Conservation (phyloP, 2,113 vertebrate species). For the Porphyrio hochstetteri region DNA sequence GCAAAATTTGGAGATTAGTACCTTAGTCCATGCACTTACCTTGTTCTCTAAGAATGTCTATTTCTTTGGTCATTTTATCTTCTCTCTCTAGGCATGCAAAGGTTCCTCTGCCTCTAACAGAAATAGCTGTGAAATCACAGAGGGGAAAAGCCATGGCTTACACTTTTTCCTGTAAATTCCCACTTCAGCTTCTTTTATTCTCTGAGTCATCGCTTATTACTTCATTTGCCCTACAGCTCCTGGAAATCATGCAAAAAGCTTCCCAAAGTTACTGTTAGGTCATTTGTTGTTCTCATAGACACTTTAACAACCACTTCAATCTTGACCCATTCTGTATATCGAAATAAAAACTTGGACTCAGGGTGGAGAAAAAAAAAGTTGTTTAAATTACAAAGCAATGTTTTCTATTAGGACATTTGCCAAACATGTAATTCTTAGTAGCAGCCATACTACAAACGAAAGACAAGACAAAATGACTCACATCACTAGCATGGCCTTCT, state of each 20-base stretch:
- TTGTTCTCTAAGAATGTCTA: neutral
- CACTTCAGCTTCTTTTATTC: conserved; percentile 10
- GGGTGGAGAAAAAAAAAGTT: accelerated
- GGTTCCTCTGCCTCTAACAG: neutral
- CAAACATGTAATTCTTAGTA: neutral
- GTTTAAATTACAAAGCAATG: neutral
- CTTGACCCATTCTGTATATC: neutral
- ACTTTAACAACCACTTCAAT: neutral
- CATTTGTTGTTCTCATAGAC: conserved; percentile 6
- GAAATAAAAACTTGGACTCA: neutral
- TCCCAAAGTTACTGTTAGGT: conserved; percentile 24
- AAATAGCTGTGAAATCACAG: conserved; percentile 31
- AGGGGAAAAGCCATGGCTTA: conserved; percentile 21
- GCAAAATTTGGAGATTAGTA: neutral
- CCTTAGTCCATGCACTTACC: neutral
- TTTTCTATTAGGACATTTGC: neutral
- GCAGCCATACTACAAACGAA: neutral
- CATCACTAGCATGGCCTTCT: neutral
- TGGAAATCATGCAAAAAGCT: conserved; percentile 41
- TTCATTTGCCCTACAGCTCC: neutral
- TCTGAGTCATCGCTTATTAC: conserved; percentile 14
- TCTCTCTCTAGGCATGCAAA: neutral
- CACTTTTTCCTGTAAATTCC: conserved; percentile 31
- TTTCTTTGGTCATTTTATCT: neutral
- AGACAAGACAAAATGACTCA: neutral